These are phyloP conservation scores for Andrena hattorfiana DNA, from an alignment of 2,888 invertebrate genomes.

Conservation along the genomic window DNA sequence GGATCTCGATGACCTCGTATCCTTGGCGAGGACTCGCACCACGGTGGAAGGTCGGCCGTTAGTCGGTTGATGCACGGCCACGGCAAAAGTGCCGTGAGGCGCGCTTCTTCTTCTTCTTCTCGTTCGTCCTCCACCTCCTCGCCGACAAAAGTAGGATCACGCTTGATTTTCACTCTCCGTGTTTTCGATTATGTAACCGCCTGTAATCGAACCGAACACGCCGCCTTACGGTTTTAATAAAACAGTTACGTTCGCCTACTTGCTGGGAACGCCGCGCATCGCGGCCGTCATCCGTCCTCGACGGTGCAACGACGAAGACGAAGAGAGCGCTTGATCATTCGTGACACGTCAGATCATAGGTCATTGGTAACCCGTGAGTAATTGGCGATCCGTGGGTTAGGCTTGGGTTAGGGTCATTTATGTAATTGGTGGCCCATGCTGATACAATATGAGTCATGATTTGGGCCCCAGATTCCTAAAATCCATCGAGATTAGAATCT, in stretches of 20 bases:
- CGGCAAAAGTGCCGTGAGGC: constrained; percentile 71
- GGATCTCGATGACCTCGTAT: constrained; percentile 54
- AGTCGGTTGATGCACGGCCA: constrained; percentile 66
- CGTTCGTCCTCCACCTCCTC: constrained; percentile 57
- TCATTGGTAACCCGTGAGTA: too few relatives aligned
- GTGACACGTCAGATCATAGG: not conserved
- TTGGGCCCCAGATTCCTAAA: too few relatives aligned
- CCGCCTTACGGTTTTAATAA: constrained; percentile 81
- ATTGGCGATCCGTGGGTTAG: too few relatives aligned
- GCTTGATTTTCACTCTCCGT: constrained; percentile 84
- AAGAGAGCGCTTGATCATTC: not conserved
- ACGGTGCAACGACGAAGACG: not conserved
- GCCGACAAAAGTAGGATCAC: constrained; percentile 82
- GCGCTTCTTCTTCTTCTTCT: constrained; percentile 70
- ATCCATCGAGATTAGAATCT: too few relatives aligned
- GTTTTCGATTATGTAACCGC: constrained; percentile 83
- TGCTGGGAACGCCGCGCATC: constrained; percentile 58
- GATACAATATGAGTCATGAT: too few relatives aligned
- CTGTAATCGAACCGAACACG: constrained; percentile 70
- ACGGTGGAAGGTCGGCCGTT: constrained; percentile 68
- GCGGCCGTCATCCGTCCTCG: constrained; percentile 8
- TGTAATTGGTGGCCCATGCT: too few relatives aligned
- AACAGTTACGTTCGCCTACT: constrained; percentile 83
- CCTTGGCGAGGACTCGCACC: constrained; percentile 42
- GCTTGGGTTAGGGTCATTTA: too few relatives aligned